phyloP scores from a whole-genome alignment of 2,797 vertebrate genomes.

The Myotis planiceps region DNA sequence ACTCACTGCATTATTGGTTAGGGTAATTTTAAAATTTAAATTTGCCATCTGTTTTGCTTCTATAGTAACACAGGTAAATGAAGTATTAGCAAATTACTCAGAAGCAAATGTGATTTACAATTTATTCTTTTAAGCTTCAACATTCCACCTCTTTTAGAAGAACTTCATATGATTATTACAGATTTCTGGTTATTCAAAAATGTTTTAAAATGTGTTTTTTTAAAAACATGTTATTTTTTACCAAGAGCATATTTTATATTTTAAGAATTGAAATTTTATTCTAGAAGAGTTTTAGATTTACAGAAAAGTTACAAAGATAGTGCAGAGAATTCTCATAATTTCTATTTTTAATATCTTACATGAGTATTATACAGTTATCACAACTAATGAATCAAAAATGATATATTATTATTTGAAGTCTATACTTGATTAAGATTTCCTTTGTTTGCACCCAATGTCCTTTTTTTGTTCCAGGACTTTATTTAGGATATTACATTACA shows the following conservation, averaged over 20 bases:
- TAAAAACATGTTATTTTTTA: neutral
- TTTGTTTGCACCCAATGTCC: neutral
- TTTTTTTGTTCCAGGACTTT: neutral
- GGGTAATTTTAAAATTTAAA: slow-evolving; percentile 11
- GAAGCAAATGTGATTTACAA: neutral
- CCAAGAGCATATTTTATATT: neutral
- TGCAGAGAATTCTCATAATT: neutral
- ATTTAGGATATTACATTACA: neutral
- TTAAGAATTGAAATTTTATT: slow-evolving; percentile 35
- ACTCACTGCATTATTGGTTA: neutral
- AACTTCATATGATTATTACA: neutral
- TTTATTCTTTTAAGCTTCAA: neutral
- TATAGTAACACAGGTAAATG: neutral
- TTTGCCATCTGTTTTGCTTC: neutral
- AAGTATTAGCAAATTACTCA: neutral
- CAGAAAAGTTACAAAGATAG: neutral
- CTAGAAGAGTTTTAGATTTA: neutral
- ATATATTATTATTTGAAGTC: neutral
- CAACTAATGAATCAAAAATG: neutral
- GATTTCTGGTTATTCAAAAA: neutral
- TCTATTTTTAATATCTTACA: neutral
- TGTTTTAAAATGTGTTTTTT: neutral
- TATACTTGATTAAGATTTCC: neutral
- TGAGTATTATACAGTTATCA: neutral
- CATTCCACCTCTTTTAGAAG: neutral